Evolutionary conservation across 1,140 invertebrate genomes (phyloP), one percentile per base, ranked within the genome.

Genomic region (Pseudomyrmex gracilis): DNA sequence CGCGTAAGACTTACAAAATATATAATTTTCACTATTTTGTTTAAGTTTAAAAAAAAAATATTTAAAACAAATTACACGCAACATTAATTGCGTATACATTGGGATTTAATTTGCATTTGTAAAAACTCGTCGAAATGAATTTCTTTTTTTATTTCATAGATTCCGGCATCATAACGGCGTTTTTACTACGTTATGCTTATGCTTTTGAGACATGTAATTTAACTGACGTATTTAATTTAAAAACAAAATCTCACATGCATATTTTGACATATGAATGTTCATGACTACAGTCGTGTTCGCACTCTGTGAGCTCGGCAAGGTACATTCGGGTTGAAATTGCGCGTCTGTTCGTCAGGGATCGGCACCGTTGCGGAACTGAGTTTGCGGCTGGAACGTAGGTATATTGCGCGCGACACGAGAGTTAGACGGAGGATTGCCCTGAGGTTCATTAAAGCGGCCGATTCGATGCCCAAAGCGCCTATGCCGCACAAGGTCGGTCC

Each of bases 331-430:
- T 43, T 64, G 85, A 86, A 86, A 87, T 83, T 87, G 80, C 67
- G 20, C 13, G 53, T 9, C 47, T 74, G 85, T 84, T 85, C 83
- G 87, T 90, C 86, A 85, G 88, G 49, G 85, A 85, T 85, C 77
- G 82, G 67, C 70, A 66, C 51, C 74, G 66, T 77, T 78, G 51
- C 63, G 82, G 76, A 73, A 82, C 73, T 73, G 80, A 83, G 78
- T 74, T 70, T 85, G 15, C 58, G 78, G 58, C 53, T 74, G 43
- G 77, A 86, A 87, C 84, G 86, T 67, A 68, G 66, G 60, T 85
- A 58, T 82, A 82, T 82, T 84, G 77, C 67, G 71, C 45, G 58
- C 68, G 76, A 84, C 70, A 84, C 73, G 76, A 63, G 87, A 66
- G 66, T 66, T 73, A 58, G 17, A 10, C 51, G 74, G 49, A 61